A percentile compares a stretch with the other conserved stretches of the same genome.
Evolutionary conservation across 35 echinoderm and acorn worm species (phyloP).

Genomic region (Chiridota heheva): DNA sequence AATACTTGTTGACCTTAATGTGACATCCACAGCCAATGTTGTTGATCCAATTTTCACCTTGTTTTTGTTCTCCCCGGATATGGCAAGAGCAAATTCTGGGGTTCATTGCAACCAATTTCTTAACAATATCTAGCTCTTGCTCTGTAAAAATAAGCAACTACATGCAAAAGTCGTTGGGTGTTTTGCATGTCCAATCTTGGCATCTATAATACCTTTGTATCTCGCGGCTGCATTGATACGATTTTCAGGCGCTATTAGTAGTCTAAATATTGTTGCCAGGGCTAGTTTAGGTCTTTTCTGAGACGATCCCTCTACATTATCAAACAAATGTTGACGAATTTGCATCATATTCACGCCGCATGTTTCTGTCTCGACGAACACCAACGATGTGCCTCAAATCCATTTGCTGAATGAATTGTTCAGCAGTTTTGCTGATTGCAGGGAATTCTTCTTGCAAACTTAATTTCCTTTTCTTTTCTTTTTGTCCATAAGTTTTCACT

Average conservation of each 20-base stretch:
- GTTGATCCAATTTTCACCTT: conserved; percentile 52
- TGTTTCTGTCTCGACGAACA: conserved; percentile 17
- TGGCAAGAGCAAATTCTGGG: background rate
- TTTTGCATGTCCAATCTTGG: conserved; percentile 46
- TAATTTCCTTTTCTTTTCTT: too few relatives aligned
- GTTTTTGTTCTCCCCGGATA: conserved; percentile 60
- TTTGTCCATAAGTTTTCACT: too few relatives aligned
- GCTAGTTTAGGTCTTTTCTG: conserved; percentile 38
- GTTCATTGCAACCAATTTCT: conserved; percentile 21
- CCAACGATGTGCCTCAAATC: conserved; percentile 62
- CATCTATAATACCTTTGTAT: conserved; percentile 54
- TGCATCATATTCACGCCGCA: conserved; percentile 54
- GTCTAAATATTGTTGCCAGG: background rate
- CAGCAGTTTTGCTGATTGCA: conserved; percentile 19
- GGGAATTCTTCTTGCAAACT: conserved; percentile 31
- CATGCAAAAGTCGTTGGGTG: background rate
- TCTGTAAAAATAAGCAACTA: conserved; percentile 55
- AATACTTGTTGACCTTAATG: conserved; percentile 8
- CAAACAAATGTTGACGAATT: conserved; percentile 50
- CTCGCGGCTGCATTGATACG: background rate
- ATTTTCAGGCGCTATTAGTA: conserved; percentile 22
- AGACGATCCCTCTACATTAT: conserved; percentile 4
- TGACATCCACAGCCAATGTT: conserved; percentile 48
- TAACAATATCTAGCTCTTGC: conserved; percentile 49
- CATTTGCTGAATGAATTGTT: conserved; percentile 62